Evolutionary conservation across 1,140 invertebrate species (phyloP).

Genomic region (Galendromus occidentalis): DNA sequence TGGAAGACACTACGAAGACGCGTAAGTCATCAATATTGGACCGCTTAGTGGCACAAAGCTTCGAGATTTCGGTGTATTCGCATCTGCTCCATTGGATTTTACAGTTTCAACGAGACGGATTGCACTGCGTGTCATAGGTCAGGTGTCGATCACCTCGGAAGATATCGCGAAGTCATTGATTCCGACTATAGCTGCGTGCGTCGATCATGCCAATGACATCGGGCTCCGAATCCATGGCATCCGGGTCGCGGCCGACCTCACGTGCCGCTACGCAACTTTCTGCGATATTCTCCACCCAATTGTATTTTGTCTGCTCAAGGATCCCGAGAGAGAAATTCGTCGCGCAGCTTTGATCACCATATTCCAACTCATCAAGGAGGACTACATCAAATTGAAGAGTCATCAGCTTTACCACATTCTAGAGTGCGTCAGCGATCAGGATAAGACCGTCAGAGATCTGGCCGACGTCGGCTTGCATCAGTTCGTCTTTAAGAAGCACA

Average conservation of each 20-base stretch:
- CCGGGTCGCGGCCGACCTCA: background rate
- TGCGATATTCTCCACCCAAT: background rate
- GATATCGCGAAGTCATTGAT: background rate
- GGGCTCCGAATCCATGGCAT: background rate
- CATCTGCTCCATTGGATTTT: no score
- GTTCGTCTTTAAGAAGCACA: background rate
- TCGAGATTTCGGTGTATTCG: no score
- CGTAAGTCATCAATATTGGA: no score
- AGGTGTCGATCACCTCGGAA: background rate
- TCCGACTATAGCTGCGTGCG: background rate
- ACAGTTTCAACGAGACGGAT: background rate
- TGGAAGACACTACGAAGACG: background rate
- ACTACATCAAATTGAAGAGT: background rate
- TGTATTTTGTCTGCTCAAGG: background rate
- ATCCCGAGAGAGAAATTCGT: constrained; percentile 8
- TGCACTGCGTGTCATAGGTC: background rate
- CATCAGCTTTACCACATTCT: background rate
- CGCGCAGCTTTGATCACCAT: background rate
- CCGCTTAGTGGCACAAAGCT: no score
- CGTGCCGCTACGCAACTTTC: background rate
- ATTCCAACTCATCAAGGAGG: background rate
- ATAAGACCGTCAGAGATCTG: background rate
- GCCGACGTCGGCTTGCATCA: background rate
- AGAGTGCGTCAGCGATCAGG: background rate
- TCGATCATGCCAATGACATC: background rate